Conservation (phyloP, 2,888 invertebrate genomes). For the Mimas tiliae region DNA sequence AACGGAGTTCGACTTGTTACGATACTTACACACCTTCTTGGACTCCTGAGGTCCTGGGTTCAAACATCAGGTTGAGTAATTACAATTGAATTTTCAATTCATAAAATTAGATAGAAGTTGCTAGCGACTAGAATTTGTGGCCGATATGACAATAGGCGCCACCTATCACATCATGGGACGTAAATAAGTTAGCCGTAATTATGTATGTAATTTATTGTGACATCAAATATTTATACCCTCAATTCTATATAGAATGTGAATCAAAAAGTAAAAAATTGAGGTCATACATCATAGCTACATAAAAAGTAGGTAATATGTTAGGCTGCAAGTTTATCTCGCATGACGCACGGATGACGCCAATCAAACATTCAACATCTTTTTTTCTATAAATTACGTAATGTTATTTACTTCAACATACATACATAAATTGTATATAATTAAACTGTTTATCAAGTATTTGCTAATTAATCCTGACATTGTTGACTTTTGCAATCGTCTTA, state of each 20-base stretch:
- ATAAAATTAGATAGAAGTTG: too few relatives aligned
- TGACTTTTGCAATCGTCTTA: neutral
- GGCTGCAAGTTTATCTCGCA: neutral
- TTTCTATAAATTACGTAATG: neutral
- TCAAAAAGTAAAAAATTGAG: neutral
- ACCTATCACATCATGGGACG: too few relatives aligned
- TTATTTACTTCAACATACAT: neutral
- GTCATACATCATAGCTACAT: neutral
- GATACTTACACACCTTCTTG: too few relatives aligned
- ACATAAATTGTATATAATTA: neutral
- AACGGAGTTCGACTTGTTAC: too few relatives aligned
- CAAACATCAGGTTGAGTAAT: too few relatives aligned
- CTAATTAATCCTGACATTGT: neutral
- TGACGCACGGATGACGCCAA: slow-evolving; percentile 16
- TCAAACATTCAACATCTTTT: neutral
- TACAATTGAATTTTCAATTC: too few relatives aligned
- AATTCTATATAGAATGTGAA: neutral
- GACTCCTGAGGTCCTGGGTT: too few relatives aligned
- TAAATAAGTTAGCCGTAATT: too few relatives aligned
- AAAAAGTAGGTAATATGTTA: neutral
- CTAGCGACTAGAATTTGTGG: too few relatives aligned
- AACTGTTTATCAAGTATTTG: neutral
- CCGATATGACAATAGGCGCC: too few relatives aligned
- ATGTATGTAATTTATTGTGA: too few relatives aligned
- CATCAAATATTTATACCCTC: neutral